A percentile compares a stretch with the other conserved stretches of the same genome.
These are phyloP conservation scores for Carduelis carduelis DNA, from an alignment of 2,797 vertebrate species.

Conservation along the genomic window DNA sequence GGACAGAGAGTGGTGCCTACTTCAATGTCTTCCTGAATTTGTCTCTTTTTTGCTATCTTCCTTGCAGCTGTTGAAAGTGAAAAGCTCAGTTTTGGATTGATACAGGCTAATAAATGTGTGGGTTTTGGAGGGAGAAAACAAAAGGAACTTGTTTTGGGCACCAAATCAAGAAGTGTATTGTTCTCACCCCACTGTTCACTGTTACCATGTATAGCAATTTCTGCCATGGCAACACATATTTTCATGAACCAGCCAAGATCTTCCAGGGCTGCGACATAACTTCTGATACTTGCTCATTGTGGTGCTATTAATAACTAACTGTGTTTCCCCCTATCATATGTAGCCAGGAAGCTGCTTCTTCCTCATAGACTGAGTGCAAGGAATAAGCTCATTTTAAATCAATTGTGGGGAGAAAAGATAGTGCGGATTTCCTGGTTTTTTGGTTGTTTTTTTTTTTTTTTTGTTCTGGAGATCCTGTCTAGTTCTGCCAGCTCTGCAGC, in stretches of 20 bases:
- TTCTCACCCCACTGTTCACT: neutral
- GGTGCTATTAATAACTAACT: slow-evolving; percentile 63
- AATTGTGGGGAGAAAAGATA: slow-evolving; percentile 20
- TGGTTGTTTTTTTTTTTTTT: neutral
- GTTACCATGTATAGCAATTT: slow-evolving; percentile 47
- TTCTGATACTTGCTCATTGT: slow-evolving; percentile 48
- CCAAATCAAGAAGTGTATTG: slow-evolving; percentile 38
- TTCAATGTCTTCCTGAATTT: neutral
- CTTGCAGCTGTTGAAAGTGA: neutral
- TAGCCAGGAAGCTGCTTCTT: slow-evolving; percentile 57
- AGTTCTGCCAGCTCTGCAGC: slow-evolving; percentile 6
- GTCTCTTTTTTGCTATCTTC: neutral
- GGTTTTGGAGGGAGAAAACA: slow-evolving; percentile 3
- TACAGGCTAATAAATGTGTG: neutral
- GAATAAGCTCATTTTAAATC: slow-evolving; percentile 42
- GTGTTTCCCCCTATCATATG: neutral
- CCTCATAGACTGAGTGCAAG: slow-evolving; percentile 12
- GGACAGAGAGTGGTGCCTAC: neutral
- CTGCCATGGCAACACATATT: slow-evolving; percentile 43
- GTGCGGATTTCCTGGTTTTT: slow-evolving; percentile 20
- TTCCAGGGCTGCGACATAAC: slow-evolving; percentile 13
- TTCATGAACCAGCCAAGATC: slow-evolving; percentile 31
- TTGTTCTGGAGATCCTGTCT: slow-evolving; percentile 38
- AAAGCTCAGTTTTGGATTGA: neutral
- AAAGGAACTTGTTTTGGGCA: slow-evolving; percentile 31